phyloP scores from a whole-genome alignment of 2,888 invertebrate genomes.

The Drosophila mimica region DNA sequence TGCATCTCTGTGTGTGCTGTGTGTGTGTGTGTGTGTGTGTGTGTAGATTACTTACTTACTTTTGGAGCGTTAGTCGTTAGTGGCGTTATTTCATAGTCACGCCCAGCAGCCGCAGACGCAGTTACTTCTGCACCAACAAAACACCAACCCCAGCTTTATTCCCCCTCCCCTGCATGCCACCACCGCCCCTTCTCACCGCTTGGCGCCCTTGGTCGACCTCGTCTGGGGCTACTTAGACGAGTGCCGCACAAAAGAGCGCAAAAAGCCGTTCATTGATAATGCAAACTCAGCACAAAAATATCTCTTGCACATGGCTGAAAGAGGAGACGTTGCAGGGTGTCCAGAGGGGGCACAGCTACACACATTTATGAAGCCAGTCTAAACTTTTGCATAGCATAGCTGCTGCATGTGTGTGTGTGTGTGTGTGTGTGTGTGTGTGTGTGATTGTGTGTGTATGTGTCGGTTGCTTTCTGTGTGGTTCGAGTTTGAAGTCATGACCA shows the following conservation, averaged over 20 bases:
- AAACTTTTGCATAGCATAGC: slow-evolving; percentile 64
- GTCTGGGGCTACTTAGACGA: slow-evolving; percentile 69
- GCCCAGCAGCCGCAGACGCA: slow-evolving; percentile 61
- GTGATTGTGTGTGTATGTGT: slow-evolving; percentile 15
- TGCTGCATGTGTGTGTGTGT: background rate
- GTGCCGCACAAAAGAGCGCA: slow-evolving; percentile 63
- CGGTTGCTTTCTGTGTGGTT: slow-evolving; percentile 22
- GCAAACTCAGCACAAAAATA: slow-evolving; percentile 81
- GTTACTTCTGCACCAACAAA: slow-evolving; percentile 11
- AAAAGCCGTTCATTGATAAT: slow-evolving; percentile 81
- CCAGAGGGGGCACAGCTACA: slow-evolving; percentile 5
- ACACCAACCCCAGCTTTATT: background rate
- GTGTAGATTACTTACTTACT: slow-evolving; percentile 80
- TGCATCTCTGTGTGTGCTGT: slow-evolving; percentile 49
- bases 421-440: slow-evolving; percentile 14
- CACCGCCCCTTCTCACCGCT: background rate
- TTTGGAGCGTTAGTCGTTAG: slow-evolving; percentile 80
- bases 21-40: slow-evolving; percentile 36
- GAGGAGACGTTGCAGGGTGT: background rate
- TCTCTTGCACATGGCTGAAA: slow-evolving; percentile 36
- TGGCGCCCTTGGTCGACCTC: slow-evolving; percentile 3
- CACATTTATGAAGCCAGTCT: slow-evolving; percentile 72
- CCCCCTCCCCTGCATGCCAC: background rate
- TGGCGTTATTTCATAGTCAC: slow-evolving; percentile 79
- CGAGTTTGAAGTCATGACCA: slow-evolving; percentile 70